Conservation (phyloP, 2,113 vertebrate species). For the Xenopus tropicalis region UCB_Xtro_10.0 CM004449.2:30544501-30545000, state of each 20-base stretch:
- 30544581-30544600: no score
- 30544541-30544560: background rate
- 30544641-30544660: no score
- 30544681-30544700: background rate
- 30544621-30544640: no score
- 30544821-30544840: slow-evolving; percentile 17
- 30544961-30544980: slow-evolving; percentile 46
- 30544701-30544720: background rate
- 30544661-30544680: background rate
- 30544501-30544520: background rate
- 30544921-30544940: slow-evolving; percentile 28
- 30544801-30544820: slow-evolving; percentile 29
- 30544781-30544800: slow-evolving; percentile 34
- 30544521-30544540: background rate
- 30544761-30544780: slow-evolving; percentile 3
- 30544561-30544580: background rate
- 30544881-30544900: slow-evolving; percentile 32
- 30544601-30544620: no score
- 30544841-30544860: slow-evolving; percentile 31
- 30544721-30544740: background rate
- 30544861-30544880: slow-evolving; percentile 30
- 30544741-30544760: slow-evolving; percentile 5
- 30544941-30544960: slow-evolving; percentile 36
- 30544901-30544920: slow-evolving; percentile 31
- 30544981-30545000: slow-evolving; percentile 37